Conservation (phyloP, 2,113 vertebrate genomes). For the Leptobrachium leishanense region DNA sequence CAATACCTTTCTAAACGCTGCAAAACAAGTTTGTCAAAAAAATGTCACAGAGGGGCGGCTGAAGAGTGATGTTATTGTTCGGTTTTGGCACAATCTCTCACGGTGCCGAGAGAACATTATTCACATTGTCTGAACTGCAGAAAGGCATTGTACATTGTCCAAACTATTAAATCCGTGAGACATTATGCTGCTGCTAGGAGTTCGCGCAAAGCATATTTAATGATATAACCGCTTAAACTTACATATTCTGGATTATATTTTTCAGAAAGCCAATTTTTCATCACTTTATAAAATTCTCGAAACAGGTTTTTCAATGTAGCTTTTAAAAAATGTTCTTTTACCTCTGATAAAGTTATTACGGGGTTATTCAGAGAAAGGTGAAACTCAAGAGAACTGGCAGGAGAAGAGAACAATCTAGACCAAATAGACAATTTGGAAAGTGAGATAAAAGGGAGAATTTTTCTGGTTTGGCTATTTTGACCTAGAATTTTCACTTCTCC, state of each 20-base stretch:
- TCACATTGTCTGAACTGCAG: constrained; percentile 19
- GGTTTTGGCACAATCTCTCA: constrained; percentile 10
- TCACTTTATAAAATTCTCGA: neutral
- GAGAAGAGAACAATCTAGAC: too few species aligned
- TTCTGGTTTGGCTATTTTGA: too few species aligned
- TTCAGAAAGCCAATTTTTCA: neutral
- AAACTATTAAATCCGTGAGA: neutral
- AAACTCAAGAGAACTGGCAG: too few species aligned
- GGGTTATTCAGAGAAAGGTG: neutral
- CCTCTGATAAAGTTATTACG: neutral
- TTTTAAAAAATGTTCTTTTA: neutral
- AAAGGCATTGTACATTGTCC: constrained; percentile 8
- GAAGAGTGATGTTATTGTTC: constrained; percentile 13
- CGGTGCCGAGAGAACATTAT: constrained; percentile 15
- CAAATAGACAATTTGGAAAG: too few species aligned
- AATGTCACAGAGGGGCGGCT: neutral
- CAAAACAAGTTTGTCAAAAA: constrained; percentile 31
- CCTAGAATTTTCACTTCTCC: too few species aligned
- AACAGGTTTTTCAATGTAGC: neutral
- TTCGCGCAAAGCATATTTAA: neutral
- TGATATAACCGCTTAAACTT: neutral
- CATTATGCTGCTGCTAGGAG: neutral
- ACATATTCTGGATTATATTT: neutral
- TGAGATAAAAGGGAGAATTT: too few species aligned
- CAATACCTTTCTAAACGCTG: constrained; percentile 4